A percentile compares a stretch with the other conserved stretches of the same genome.
Evolutionary conservation across 2,888 invertebrate species (phyloP).

Genomic region (Agrotis puta): DNA sequence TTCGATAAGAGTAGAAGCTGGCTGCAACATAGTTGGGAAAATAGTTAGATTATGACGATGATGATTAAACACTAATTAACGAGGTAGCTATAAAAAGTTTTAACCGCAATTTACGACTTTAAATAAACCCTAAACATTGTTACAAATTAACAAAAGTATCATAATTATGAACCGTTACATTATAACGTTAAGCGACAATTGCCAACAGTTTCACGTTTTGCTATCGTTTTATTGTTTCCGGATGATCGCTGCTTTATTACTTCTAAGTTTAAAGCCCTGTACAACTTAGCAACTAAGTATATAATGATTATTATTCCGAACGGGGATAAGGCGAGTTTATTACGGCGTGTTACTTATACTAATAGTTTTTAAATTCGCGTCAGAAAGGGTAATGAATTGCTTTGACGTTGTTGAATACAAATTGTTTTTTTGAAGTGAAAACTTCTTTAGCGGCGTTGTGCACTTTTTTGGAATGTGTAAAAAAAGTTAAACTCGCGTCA

Average conservation of each 20-base stretch:
- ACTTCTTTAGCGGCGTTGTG: neutral
- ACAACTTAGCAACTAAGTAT: constrained; percentile 71
- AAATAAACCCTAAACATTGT: constrained; percentile 17
- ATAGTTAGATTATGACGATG: too few relatives aligned
- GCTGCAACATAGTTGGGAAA: too few relatives aligned
- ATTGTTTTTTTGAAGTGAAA: neutral
- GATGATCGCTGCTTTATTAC: constrained; percentile 75
- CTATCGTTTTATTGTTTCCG: constrained; percentile 80
- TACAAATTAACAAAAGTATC: constrained; percentile 26
- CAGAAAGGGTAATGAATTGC: neutral
- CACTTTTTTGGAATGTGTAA: too few relatives aligned
- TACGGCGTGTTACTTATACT: constrained; percentile 29
- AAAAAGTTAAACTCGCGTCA: too few relatives aligned
- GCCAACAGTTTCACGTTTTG: constrained; percentile 71
- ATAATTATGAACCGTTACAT: constrained; percentile 56
- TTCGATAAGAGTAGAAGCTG: too few relatives aligned
- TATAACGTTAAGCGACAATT: constrained; percentile 60
- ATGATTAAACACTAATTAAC: too few relatives aligned
- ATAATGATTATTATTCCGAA: constrained; percentile 48
- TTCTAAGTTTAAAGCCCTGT: constrained; percentile 62
- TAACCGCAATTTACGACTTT: neutral
- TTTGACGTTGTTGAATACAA: constrained; percentile 33
- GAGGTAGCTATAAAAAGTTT: neutral
- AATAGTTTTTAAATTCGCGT: constrained; percentile 33
- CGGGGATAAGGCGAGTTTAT: constrained; percentile 10